Percentiles rank a stretch among this genome's conserved stretches.
Evolutionary conservation across 2,888 invertebrate species (phyloP).

Genomic region (Cheilosia grossa): DNA sequence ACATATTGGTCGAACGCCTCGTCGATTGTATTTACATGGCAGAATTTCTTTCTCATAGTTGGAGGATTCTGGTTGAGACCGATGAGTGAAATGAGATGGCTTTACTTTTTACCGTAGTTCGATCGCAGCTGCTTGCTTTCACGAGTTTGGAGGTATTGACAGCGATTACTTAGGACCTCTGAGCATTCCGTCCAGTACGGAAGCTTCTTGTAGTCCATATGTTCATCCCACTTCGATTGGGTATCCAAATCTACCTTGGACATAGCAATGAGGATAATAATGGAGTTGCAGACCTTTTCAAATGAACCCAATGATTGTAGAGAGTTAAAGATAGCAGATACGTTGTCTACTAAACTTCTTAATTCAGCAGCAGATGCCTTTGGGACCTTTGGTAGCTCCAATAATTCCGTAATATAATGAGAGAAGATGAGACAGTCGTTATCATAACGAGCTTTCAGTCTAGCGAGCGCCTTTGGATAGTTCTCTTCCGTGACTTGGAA

Average conservation of each 20-base stretch:
- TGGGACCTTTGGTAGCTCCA: too few relatives aligned
- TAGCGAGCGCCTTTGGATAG: too few relatives aligned
- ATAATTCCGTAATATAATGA: too few relatives aligned
- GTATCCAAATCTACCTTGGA: slow-evolving; percentile 34
- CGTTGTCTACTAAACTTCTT: too few relatives aligned
- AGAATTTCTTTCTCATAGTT: not conserved
- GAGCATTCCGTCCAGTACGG: slow-evolving; percentile 10
- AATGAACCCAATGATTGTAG: too few relatives aligned
- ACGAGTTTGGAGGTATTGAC: slow-evolving; percentile 12
- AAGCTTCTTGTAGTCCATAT: not conserved
- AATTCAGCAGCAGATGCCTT: too few relatives aligned
- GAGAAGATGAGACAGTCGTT: too few relatives aligned
- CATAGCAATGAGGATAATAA: too few relatives aligned
- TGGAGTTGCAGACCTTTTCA: too few relatives aligned
- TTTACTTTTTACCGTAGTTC: not conserved
- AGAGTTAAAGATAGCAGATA: too few relatives aligned
- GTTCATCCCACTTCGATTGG: slow-evolving; percentile 20
- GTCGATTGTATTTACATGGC: slow-evolving; percentile 1
- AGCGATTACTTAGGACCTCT: slow-evolving; percentile 9
- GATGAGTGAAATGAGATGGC: not conserved
- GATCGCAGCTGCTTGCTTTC: not conserved
- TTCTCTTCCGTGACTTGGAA: slow-evolving; percentile 3
- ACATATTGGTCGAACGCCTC: not conserved
- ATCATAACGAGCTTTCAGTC: too few relatives aligned
- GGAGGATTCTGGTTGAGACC: not conserved